These are phyloP conservation scores for Aurelia sp. DNA, from an alignment of 30 jellyfish, hydroid and myxozoan species.

Conservation along the genomic window DNA sequence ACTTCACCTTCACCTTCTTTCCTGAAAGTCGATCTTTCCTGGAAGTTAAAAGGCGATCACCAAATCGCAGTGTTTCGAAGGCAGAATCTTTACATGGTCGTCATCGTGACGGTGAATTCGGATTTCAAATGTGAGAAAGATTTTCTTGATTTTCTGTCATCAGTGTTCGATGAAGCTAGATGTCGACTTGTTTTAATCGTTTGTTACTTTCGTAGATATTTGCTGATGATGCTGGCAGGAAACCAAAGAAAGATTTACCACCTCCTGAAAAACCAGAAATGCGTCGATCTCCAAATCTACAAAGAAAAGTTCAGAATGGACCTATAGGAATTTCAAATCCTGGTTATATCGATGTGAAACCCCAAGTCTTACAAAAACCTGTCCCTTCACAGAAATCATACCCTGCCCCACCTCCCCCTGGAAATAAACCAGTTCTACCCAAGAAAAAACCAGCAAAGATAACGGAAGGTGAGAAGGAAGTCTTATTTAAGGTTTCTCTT, in stretches of 20 bases:
- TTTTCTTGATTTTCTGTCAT: no score
- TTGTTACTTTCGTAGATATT: slow-evolving; percentile 13
- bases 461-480: slow-evolving; percentile 11
- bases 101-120: no score
- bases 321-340: slow-evolving; percentile 60
- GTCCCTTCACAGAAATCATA: slow-evolving; percentile 60
- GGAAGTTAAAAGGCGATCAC: no score
- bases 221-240: slow-evolving; percentile 52
- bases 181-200: not conserved
- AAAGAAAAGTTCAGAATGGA: slow-evolving; percentile 7
- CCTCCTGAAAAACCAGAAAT: slow-evolving; percentile 12
- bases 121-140: no score
- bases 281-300: slow-evolving; percentile 53
- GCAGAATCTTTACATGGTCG: no score
- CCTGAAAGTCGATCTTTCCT: no score
- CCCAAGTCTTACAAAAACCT: slow-evolving; percentile 6
- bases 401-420: slow-evolving; percentile 67
- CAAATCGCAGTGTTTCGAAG: no score
- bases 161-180: no score
- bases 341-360: slow-evolving; percentile 15
- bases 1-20: no score
- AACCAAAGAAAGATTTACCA: slow-evolving; percentile 9
- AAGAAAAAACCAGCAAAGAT: slow-evolving; percentile 21
- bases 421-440: slow-evolving; percentile 46
- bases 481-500: no score